A percentile compares a stretch with the other conserved stretches of the same genome.
phyloP scores from a whole-genome alignment of 2,113 vertebrate species.

The Neolamprologus longior region DNA sequence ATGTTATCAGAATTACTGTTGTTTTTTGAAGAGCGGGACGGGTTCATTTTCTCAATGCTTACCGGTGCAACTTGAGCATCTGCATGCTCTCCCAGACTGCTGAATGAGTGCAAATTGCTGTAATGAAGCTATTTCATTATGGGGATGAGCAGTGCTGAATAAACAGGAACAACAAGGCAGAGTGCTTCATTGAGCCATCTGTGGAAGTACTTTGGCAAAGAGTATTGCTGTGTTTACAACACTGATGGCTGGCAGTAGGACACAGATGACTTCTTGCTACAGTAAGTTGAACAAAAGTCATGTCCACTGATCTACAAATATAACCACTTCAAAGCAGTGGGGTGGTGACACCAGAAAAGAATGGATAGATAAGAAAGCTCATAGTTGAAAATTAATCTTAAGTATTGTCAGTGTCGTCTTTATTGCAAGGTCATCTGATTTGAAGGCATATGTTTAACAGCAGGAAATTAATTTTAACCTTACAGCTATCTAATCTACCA shows the following conservation, averaged over 20 bases:
- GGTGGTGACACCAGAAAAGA: neutral
- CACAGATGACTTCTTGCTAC: conserved; percentile 33
- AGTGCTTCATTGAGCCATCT: conserved; percentile 63
- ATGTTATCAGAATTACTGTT: neutral
- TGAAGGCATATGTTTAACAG: neutral
- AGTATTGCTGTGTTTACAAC: conserved; percentile 52
- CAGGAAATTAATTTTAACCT: neutral
- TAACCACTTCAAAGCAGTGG: neutral
- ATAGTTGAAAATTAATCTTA: neutral
- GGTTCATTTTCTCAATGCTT: conserved; percentile 30
- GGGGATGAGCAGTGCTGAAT: conserved; percentile 63
- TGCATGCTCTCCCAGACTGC: conserved; percentile 44
- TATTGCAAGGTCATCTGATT: neutral
- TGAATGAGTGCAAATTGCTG: conserved; percentile 60
- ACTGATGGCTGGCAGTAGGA: conserved; percentile 35
- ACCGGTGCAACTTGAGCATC: conserved; percentile 52
- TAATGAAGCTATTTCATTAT: conserved; percentile 70
- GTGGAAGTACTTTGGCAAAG: conserved; percentile 56
- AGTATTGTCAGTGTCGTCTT: neutral
- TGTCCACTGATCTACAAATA: conserved; percentile 19
- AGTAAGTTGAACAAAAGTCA: conserved; percentile 16
- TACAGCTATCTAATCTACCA: neutral
- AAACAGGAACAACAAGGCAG: conserved; percentile 63
- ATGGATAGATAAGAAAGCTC: neutral
- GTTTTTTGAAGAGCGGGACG: neutral